These are phyloP conservation scores for Perca schrenkii DNA, from an alignment of 2,113 vertebrate genomes.

Conservation along the genomic window DNA sequence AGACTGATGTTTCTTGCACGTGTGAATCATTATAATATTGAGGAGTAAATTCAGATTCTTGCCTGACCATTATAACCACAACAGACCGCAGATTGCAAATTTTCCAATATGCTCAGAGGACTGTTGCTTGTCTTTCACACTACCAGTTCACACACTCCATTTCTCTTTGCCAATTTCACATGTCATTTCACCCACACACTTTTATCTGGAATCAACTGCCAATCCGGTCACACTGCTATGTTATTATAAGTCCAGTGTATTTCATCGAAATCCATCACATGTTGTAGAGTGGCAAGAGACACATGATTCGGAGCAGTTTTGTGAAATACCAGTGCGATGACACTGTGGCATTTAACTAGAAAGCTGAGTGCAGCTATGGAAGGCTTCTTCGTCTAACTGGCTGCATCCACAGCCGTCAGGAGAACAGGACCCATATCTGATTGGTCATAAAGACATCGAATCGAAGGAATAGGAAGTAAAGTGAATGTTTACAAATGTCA, in stretches of 20 bases:
- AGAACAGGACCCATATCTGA: constrained; percentile 32
- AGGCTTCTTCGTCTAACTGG: constrained; percentile 1
- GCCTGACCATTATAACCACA: constrained; percentile 23
- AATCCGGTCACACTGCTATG: constrained; percentile 18
- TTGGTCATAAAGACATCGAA: constrained; percentile 54
- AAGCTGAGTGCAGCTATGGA: constrained; percentile 26
- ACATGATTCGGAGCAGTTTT: constrained; percentile 1
- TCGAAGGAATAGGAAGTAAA: constrained; percentile 51
- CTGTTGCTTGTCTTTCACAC: constrained; percentile 64
- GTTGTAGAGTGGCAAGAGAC: constrained; percentile 21
- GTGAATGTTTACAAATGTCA: constrained; percentile 80
- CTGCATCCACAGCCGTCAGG: not conserved
- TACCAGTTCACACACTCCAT: constrained; percentile 60
- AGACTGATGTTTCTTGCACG: constrained; percentile 4
- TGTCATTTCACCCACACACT: constrained; percentile 57
- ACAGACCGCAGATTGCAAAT: constrained; percentile 45
- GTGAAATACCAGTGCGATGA: constrained; percentile 40
- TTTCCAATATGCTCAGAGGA: constrained; percentile 60
- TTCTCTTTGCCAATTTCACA: constrained; percentile 63
- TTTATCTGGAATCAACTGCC: constrained; percentile 40
- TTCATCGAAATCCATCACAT: constrained; percentile 48
- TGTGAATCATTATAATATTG: constrained; percentile 15
- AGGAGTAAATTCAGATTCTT: constrained; percentile 15
- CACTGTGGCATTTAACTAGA: constrained; percentile 62
- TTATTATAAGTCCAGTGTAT: constrained; percentile 42